phyloP scores from a whole-genome alignment of 2,888 invertebrate species.

The Pammene fasciana region DNA sequence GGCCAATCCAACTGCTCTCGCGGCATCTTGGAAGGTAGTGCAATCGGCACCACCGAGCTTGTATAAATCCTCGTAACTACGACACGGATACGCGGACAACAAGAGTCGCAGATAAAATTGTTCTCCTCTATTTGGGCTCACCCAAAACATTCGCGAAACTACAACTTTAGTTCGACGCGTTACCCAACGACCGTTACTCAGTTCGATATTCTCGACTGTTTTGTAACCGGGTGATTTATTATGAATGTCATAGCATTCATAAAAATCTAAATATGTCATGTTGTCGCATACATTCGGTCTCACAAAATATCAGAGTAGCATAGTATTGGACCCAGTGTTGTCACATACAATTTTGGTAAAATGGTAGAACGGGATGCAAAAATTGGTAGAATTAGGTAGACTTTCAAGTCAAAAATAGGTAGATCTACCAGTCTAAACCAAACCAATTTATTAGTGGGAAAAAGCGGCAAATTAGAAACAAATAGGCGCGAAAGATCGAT shows the following conservation, averaged over 20 bases:
- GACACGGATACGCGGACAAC: constrained; percentile 23
- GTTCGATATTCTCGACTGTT: not conserved
- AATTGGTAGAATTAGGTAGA: not conserved
- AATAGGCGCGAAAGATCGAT: not conserved
- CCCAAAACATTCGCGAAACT: constrained; percentile 39
- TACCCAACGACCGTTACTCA: not conserved
- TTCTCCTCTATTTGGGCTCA: constrained; percentile 41
- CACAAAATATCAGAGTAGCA: not conserved
- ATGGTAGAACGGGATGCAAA: constrained; percentile 2
- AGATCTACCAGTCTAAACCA: not conserved
- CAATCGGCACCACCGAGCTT: constrained; percentile 42
- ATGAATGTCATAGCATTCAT: not conserved
- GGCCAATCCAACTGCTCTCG: constrained; percentile 38
- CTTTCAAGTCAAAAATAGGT: not conserved
- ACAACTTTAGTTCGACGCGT: constrained; percentile 1
- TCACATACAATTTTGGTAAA: not conserved
- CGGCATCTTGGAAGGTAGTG: constrained; percentile 43
- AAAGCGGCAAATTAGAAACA: not conserved
- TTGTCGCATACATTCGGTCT: not conserved
- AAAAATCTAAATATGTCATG: not conserved
- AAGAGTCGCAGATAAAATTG: constrained; percentile 38
- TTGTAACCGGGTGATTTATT: not conserved
- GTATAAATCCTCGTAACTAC: constrained; percentile 36
- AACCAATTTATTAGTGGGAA: not conserved
- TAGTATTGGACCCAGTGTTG: constrained; percentile 1